These are phyloP conservation scores for Pangasius mekongensis DNA, from an alignment of 2,797 vertebrate species.

Conservation along the genomic window DNA sequence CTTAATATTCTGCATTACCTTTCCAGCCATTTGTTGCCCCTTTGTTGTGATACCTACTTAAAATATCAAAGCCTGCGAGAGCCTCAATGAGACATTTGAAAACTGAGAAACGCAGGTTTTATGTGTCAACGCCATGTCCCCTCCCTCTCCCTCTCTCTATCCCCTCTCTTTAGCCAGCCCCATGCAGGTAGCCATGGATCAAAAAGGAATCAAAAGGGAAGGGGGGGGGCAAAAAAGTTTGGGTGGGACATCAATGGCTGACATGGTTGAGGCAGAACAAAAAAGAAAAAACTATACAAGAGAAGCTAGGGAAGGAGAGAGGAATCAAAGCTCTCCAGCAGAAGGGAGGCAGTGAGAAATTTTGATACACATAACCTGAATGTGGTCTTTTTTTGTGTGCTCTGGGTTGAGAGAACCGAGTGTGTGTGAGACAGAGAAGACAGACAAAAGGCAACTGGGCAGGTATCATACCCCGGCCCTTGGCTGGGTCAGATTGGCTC, in stretches of 20 bases:
- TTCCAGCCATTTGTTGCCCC: constrained; percentile 78
- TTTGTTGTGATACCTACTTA: constrained; percentile 90
- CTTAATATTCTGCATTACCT: constrained; percentile 74
- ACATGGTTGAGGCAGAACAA: constrained; percentile 80
- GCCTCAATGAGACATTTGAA: constrained; percentile 90
- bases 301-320: constrained; percentile 68
- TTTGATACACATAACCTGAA: constrained; percentile 69
- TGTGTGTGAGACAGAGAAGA: constrained; percentile 24
- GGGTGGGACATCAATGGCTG: constrained; percentile 81
- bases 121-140: constrained; percentile 82
- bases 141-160: constrained; percentile 55
- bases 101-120: constrained; percentile 89
- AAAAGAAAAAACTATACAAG: constrained; percentile 76
- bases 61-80: constrained; percentile 88
- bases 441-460: constrained; percentile 28
- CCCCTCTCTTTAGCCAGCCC: constrained; percentile 61
- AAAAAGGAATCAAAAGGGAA: constrained; percentile 77
- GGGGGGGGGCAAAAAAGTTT: constrained; percentile 58
- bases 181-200: constrained; percentile 76
- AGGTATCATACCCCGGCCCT: constrained; percentile 22
- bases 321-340: constrained; percentile 64
- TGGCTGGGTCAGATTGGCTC: constrained; percentile 19
- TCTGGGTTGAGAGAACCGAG: not conserved
- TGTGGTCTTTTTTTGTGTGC: constrained; percentile 59
- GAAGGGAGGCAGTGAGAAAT: constrained; percentile 58